A percentile compares a stretch with the other conserved stretches of the same genome.
phyloP scores from a whole-genome alignment of 2,113 vertebrate species.

The Motacilla tschutschensis region DNA sequence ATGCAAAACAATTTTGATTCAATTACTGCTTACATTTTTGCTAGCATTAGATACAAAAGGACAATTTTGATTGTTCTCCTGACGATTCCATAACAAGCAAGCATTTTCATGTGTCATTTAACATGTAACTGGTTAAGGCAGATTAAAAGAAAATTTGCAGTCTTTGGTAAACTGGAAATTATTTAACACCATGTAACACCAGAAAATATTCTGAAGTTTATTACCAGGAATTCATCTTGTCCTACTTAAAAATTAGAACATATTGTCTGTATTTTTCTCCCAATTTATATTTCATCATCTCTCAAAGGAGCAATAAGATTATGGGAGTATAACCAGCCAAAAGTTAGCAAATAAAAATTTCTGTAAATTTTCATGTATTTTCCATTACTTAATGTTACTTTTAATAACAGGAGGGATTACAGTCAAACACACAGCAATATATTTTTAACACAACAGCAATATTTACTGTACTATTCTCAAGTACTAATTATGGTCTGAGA shows the following conservation, averaged over 20 bases:
- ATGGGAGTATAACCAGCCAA: background rate
- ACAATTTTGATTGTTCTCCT: background rate
- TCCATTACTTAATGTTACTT: background rate
- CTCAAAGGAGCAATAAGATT: background rate
- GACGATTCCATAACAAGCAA: background rate
- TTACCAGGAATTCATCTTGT: background rate
- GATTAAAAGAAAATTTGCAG: background rate
- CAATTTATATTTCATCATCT: background rate
- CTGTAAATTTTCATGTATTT: background rate
- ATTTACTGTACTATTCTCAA: background rate
- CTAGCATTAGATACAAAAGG: background rate
- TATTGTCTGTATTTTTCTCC: background rate
- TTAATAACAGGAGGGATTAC: background rate
- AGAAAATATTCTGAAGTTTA: background rate
- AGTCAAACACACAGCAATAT: background rate
- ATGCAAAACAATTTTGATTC: background rate
- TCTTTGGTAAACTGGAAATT: background rate
- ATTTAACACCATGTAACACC: background rate
- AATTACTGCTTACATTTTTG: background rate
- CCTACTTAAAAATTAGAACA: background rate
- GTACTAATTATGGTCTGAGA: background rate
- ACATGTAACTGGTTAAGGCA: background rate
- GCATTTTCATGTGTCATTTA: background rate
- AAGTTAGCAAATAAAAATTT: background rate
- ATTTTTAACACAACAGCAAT: background rate